These are phyloP conservation scores for Chlorodrepanis virens DNA, from an alignment of 2,113 vertebrate genomes.

Conservation along the genomic window DNA sequence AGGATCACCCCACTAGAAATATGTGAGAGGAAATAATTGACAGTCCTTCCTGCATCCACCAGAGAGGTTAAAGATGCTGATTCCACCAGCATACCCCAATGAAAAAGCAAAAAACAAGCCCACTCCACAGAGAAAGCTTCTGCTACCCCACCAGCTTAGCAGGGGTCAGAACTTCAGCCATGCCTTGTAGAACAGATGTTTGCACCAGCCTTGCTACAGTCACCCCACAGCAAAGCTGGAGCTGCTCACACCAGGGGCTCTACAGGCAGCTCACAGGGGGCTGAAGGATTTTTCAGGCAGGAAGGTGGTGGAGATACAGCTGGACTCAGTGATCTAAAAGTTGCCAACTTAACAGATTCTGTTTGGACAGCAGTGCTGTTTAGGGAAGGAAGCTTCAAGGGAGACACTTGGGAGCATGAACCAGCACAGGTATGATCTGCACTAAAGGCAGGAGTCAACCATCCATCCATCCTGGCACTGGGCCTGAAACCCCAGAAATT, in stretches of 20 bases:
- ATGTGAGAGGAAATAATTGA: rapidly evolving
- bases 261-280: rapidly evolving
- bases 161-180: rapidly evolving
- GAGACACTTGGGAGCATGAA: background rate
- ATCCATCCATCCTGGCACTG: background rate
- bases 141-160: background rate
- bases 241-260: background rate
- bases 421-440: background rate
- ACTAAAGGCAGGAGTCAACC: background rate
- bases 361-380: rapidly evolving
- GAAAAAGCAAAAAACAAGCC: background rate
- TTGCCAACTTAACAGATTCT: background rate
- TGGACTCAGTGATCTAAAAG: background rate
- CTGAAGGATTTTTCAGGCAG: background rate
- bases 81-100: rapidly evolving
- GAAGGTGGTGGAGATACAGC: background rate
- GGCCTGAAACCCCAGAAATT: background rate
- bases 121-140: background rate
- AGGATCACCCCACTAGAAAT: background rate
- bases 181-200: background rate
- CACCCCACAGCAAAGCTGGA: background rate
- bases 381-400: background rate
- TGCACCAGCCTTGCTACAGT: rapidly evolving
- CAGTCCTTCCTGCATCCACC: background rate
- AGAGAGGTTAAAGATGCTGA: background rate